Percentiles rank a stretch among this genome's conserved stretches.
Evolutionary conservation across 2,888 invertebrate genomes (phyloP).

Genomic region (Euphydryas editha): DNA sequence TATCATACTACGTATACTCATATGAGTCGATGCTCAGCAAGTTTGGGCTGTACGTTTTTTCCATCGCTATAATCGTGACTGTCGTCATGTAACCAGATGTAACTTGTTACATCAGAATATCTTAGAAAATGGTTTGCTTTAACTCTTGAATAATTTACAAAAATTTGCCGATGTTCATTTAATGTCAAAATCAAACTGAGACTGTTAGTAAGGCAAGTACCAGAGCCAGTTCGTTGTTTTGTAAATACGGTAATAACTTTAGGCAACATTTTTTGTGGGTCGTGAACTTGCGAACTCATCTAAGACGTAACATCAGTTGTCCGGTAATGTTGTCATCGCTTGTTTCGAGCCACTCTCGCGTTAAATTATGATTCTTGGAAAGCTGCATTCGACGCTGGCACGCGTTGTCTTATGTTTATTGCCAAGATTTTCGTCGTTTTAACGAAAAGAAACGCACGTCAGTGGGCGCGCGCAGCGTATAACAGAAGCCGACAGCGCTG

Average conservation of each 20-base stretch:
- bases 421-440: slow-evolving; percentile 63
- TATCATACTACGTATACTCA: not conserved
- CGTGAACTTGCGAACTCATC: slow-evolving; percentile 26
- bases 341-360: slow-evolving; percentile 38
- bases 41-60: slow-evolving; percentile 10
- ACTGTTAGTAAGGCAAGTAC: not conserved
- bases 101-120: slow-evolving; percentile 3
- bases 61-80: slow-evolving; percentile 7
- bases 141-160: not conserved
- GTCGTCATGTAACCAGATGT: slow-evolving; percentile 12
- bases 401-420: slow-evolving; percentile 52
- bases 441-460: slow-evolving; percentile 52
- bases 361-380: slow-evolving; percentile 53
- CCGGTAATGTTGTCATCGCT: slow-evolving; percentile 38
- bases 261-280: slow-evolving; percentile 11
- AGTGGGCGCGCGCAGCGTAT: slow-evolving; percentile 42
- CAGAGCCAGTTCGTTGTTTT: not conserved
- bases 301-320: slow-evolving; percentile 14
- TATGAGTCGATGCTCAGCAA: not conserved
- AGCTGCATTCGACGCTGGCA: slow-evolving; percentile 51
- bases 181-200: not conserved
- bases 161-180: not conserved
- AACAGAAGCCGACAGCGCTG: slow-evolving; percentile 42
- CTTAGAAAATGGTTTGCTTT: not conserved
- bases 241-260: too few relatives aligned